Percentiles rank a stretch among this genome's conserved stretches.
phyloP scores from a whole-genome alignment of 2,113 vertebrate genomes.

The Symphodus melops region DNA sequence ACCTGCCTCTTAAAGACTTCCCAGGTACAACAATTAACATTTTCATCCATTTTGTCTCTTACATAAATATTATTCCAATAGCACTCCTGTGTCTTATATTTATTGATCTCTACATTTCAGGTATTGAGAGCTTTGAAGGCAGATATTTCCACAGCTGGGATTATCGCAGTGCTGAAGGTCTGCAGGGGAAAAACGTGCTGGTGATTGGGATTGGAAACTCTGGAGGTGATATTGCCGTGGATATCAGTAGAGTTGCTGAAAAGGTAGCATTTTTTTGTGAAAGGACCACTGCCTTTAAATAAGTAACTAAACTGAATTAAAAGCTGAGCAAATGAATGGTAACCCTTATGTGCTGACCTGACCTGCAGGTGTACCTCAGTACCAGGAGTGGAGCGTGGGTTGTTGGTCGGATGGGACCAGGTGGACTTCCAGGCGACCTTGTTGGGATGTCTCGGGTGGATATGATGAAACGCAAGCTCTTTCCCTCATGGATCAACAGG shows the following conservation, averaged over 20 bases:
- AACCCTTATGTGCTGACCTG: constrained; percentile 3
- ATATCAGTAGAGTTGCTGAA: constrained; percentile 89
- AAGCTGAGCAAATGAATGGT: neutral
- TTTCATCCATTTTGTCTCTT: neutral
- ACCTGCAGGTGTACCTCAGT: constrained; percentile 90
- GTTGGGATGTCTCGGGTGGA: constrained; percentile 63
- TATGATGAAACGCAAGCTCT: constrained; percentile 71
- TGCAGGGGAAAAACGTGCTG: constrained; percentile 82
- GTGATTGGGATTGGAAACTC: constrained; percentile 95
- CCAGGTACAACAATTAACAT: constrained; percentile 81
- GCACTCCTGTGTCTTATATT: neutral
- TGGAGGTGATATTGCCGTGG: constrained; percentile 92
- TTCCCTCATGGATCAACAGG: constrained; percentile 64
- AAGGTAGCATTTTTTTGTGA: constrained; percentile 85
- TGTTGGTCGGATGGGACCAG: constrained; percentile 84
- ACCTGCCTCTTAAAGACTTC: constrained; percentile 88
- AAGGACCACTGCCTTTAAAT: constrained; percentile 31
- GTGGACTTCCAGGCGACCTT: constrained; percentile 86
- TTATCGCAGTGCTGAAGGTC: constrained; percentile 86
- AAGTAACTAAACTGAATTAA: too few relatives aligned
- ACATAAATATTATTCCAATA: neutral
- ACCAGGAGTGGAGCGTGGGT: constrained; percentile 92
- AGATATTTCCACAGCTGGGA: constrained; percentile 91
- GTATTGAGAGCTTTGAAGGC: constrained; percentile 90
- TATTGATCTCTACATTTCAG: constrained; percentile 62